These are phyloP conservation scores for Ifrita kowaldi DNA, from an alignment of 2,113 vertebrate species.

Conservation along the genomic window DNA sequence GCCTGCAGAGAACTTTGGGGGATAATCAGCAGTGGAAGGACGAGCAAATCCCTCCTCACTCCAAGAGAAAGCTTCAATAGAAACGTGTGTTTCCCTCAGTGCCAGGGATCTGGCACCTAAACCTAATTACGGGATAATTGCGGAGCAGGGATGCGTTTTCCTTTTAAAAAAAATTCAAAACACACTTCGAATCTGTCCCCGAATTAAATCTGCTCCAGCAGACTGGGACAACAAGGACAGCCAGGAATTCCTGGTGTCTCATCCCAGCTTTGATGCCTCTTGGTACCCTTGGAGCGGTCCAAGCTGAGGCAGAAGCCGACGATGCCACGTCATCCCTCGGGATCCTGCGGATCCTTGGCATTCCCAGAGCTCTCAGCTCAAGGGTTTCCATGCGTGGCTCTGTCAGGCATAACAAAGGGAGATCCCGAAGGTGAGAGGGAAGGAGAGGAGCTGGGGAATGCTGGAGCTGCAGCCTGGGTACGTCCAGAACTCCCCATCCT, in stretches of 20 bases:
- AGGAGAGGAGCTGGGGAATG: background rate
- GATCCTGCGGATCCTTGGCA: background rate
- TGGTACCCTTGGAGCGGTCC: background rate
- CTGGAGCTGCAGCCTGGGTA: background rate
- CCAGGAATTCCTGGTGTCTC: background rate
- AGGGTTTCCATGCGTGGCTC: background rate
- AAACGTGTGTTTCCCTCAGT: background rate
- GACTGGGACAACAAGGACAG: background rate
- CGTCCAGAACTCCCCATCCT: fast-evolving
- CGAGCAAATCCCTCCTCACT: background rate
- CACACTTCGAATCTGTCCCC: background rate
- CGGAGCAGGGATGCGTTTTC: background rate
- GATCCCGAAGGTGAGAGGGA: background rate
- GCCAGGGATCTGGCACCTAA: background rate
- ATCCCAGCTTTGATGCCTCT: fast-evolving
- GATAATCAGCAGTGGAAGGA: background rate
- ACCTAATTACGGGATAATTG: background rate
- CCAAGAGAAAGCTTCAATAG: background rate
- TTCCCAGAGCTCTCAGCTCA: background rate
- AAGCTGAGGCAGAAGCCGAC: fast-evolving
- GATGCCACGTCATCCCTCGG: fast-evolving
- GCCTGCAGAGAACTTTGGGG: background rate
- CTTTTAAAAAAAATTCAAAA: background rate
- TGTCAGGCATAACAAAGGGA: background rate
- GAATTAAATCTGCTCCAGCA: background rate